A percentile compares a stretch with the other conserved stretches of the same genome.
Conservation (phyloP, 2,888 invertebrate genomes). For the Craniophora ligustri region DNA sequence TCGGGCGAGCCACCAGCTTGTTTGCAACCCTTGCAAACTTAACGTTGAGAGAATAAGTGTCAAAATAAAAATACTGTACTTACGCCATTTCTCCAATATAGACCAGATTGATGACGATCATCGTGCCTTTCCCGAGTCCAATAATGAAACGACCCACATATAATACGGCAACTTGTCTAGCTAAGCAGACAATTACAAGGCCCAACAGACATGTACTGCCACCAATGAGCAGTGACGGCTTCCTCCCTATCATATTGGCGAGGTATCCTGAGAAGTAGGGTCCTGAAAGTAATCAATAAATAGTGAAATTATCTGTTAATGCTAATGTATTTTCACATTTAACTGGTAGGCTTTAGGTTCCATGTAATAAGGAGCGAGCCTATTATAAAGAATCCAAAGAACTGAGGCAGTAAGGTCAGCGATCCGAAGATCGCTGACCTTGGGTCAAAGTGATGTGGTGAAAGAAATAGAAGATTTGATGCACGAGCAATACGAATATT, state of each 20-base stretch:
- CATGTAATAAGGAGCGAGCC: too few species aligned
- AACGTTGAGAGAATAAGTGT: too few species aligned
- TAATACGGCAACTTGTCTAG: conserved; percentile 49
- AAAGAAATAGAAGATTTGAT: too few species aligned
- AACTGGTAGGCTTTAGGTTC: too few species aligned
- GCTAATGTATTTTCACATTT: too few species aligned
- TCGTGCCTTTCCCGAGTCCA: conserved; percentile 16
- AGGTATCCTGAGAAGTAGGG: conserved; percentile 60
- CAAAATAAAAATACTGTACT: conserved; percentile 22
- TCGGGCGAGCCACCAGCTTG: too few species aligned
- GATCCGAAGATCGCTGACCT: too few species aligned
- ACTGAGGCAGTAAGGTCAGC: too few species aligned
- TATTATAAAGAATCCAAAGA: too few species aligned
- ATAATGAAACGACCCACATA: conserved; percentile 35
- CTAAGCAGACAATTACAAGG: conserved; percentile 55
- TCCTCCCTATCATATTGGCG: conserved; percentile 62
- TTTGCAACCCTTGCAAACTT: too few species aligned
- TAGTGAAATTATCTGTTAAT: conserved; percentile 12
- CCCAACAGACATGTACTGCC: conserved; percentile 54
- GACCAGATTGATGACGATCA: conserved; percentile 28
- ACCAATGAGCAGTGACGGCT: conserved; percentile 57
- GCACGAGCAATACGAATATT: too few species aligned
- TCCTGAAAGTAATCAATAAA: conserved; percentile 59
- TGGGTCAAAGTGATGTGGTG: too few species aligned
- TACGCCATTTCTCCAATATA: conserved; percentile 42